A percentile compares a stretch with the other conserved stretches of the same genome.
These are phyloP conservation scores for Leptoteleia sp. DNA, from an alignment of 1,140 invertebrate species.

Conservation along the genomic window DNA sequence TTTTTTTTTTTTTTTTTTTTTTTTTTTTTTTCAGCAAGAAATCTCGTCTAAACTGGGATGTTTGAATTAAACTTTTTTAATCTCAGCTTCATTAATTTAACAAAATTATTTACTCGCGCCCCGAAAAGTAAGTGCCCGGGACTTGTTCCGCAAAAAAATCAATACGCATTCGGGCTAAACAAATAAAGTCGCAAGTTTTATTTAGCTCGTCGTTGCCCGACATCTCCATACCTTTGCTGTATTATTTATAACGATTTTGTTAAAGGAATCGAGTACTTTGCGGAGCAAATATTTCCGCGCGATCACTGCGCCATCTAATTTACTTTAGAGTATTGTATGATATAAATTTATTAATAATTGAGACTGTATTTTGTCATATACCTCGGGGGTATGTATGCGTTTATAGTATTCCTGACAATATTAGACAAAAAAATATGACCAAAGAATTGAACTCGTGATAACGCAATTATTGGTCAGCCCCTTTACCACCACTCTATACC, in stretches of 20 bases:
- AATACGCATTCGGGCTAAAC: background rate
- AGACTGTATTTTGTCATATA: too few species aligned
- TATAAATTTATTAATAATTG: too few species aligned
- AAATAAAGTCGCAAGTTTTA: background rate
- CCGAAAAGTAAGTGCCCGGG: background rate
- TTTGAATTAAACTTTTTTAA: constrained; percentile 36
- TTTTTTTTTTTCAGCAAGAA: too few species aligned
- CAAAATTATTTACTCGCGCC: constrained; percentile 1
- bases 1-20: too few species aligned
- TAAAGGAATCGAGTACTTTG: background rate
- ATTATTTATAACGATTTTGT: constrained; percentile 1
- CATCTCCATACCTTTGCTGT: too few species aligned
- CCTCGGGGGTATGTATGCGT: too few species aligned
- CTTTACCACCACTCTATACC: too few species aligned
- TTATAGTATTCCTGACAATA: too few species aligned
- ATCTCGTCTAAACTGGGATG: background rate
- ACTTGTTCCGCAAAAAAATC: background rate
- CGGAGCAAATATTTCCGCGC: constrained; percentile 12
- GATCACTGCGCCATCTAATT: constrained; percentile 21
- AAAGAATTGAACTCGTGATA: too few species aligned
- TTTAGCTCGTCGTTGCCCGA: too few species aligned
- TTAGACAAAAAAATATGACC: too few species aligned
- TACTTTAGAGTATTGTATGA: constrained; percentile 18
- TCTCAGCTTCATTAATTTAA: constrained; percentile 10
- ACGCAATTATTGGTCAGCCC: too few species aligned